These are phyloP conservation scores for Sinodicranocentrus sp. DNA, from an alignment of 2,888 invertebrate species.

Conservation along the genomic window DNA sequence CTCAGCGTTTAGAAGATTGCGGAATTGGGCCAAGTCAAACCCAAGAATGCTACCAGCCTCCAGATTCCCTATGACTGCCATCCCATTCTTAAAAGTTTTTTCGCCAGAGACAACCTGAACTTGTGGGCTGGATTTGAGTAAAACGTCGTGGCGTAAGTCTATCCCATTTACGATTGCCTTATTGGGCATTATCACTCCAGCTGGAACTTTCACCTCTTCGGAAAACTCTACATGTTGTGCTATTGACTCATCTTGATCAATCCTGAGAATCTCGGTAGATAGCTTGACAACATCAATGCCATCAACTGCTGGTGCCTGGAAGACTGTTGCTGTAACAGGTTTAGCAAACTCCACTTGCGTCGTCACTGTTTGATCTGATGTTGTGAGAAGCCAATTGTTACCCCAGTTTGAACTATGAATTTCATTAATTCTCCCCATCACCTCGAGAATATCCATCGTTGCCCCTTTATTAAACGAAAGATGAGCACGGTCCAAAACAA, in stretches of 20 bases:
- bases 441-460: not conserved
- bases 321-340: not conserved
- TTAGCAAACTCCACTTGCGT: slow-evolving; percentile 51
- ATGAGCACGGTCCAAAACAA: not conserved
- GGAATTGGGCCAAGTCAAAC: slow-evolving; percentile 52
- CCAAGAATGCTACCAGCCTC: not conserved
- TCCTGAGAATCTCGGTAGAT: slow-evolving; percentile 46
- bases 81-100: slow-evolving; percentile 54
- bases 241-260: slow-evolving; percentile 45
- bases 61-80: slow-evolving; percentile 30
- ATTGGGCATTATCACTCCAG: slow-evolving; percentile 25
- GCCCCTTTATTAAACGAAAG: slow-evolving; percentile 33
- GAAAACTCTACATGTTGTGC: slow-evolving; percentile 26
- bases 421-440: slow-evolving; percentile 45
- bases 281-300: slow-evolving; percentile 52
- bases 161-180: slow-evolving; percentile 59
- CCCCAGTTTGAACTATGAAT: slow-evolving; percentile 64
- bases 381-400: slow-evolving; percentile 49
- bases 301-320: slow-evolving; percentile 46
- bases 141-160: slow-evolving; percentile 55
- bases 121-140: slow-evolving; percentile 30
- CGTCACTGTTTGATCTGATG: slow-evolving; percentile 46
- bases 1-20: not conserved
- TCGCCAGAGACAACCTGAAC: slow-evolving; percentile 55
- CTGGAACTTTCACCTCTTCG: not conserved